phyloP scores from a whole-genome alignment of 2,888 invertebrate genomes.

The Protophormia terraenovae region DNA sequence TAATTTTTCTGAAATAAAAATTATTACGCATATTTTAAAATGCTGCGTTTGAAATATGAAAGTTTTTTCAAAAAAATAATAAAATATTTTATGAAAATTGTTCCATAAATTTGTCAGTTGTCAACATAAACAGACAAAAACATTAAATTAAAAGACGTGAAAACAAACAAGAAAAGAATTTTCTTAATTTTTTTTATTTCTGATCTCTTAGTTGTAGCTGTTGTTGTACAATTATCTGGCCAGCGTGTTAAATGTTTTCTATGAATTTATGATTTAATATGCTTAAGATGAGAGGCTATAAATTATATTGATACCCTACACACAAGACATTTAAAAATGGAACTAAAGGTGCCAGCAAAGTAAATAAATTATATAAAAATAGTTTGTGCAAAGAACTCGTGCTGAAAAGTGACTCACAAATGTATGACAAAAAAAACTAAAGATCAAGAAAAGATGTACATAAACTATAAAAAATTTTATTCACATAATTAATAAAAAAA shows the following conservation, averaged over 20 bases:
- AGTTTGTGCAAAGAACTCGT: background rate
- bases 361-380: constrained; percentile 3
- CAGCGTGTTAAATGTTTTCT: background rate
- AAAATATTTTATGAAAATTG: background rate
- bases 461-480: no score
- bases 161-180: constrained; percentile 31
- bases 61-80: no score
- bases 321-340: background rate
- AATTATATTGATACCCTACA: constrained; percentile 25
- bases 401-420: no score
- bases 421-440: no score
- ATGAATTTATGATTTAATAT: constrained; percentile 30
- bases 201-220: background rate
- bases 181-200: background rate
- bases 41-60: background rate
- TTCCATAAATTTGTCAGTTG: constrained; percentile 52
- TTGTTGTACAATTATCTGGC: background rate
- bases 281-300: constrained; percentile 20
- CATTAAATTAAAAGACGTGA: constrained; percentile 15
- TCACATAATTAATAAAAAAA: no score
- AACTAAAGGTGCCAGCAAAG: background rate
- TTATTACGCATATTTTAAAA: no score
- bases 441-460: no score
- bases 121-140: constrained; percentile 32
- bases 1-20: no score